Percentiles rank a stretch among this genome's conserved stretches.
Evolutionary conservation across 2,888 invertebrate species (phyloP).

Genomic region (Agrochola lychnidis): DNA sequence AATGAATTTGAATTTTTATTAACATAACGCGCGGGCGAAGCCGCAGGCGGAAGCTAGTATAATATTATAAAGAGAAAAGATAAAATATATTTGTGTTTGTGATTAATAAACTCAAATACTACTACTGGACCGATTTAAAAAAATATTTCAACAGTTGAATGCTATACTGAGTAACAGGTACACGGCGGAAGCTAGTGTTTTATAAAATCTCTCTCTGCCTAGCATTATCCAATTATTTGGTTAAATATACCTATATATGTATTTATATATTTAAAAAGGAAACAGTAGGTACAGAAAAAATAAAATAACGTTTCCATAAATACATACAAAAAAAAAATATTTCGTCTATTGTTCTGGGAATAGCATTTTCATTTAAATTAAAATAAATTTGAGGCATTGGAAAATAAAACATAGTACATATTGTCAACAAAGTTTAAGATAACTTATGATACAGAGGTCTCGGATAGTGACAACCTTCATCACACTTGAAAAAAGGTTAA

Average conservation of each 20-base stretch:
- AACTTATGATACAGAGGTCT: slow-evolving; percentile 54
- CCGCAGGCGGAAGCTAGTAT: too few species aligned
- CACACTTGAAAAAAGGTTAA: not conserved
- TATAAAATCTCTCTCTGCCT: not conserved
- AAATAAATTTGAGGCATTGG: not conserved
- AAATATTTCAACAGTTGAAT: too few species aligned
- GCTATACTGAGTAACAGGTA: too few species aligned
- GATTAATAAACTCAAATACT: too few species aligned
- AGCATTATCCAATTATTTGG: not conserved
- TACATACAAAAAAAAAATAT: not conserved
- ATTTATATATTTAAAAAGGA: too few species aligned
- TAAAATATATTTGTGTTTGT: too few species aligned
- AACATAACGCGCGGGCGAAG: too few species aligned
- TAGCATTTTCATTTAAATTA: not conserved
- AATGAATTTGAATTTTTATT: too few species aligned
- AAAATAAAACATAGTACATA: not conserved
- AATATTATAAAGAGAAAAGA: too few species aligned
- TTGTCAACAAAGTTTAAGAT: slow-evolving; percentile 15
- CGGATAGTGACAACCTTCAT: slow-evolving; percentile 65
- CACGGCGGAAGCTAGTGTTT: too few species aligned
- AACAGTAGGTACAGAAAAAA: not conserved
- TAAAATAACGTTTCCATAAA: not conserved
- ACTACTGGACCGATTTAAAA: too few species aligned
- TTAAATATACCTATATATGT: not conserved
- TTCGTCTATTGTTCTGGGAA: not conserved